These are phyloP conservation scores for Nymphalis polychloros DNA, from an alignment of 2,888 invertebrate genomes.

Conservation along the genomic window DNA sequence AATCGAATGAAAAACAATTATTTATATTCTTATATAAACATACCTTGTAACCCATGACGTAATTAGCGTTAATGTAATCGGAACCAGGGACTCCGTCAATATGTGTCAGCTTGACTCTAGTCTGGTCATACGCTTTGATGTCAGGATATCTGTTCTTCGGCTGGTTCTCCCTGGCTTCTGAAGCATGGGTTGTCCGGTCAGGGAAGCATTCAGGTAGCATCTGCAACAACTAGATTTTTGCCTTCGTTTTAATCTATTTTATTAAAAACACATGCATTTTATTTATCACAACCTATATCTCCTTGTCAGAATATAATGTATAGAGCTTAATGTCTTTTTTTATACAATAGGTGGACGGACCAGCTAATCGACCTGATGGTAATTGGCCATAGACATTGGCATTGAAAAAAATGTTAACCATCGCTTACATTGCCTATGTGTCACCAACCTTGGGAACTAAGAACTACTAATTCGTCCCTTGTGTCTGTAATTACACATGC, in stretches of 20 bases:
- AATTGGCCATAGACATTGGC: too few relatives aligned
- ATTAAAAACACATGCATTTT: neutral
- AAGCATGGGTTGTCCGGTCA: slow-evolving; percentile 92
- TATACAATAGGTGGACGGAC: too few relatives aligned
- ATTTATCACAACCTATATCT: too few relatives aligned
- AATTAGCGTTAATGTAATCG: slow-evolving; percentile 96
- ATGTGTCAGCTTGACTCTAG: slow-evolving; percentile 89
- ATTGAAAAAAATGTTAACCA: too few relatives aligned
- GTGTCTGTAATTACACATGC: too few relatives aligned
- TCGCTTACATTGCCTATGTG: too few relatives aligned
- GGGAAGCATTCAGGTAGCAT: slow-evolving; percentile 92
- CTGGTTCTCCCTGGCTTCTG: slow-evolving; percentile 92
- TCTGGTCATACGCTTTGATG: slow-evolving; percentile 96
- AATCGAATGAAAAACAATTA: too few relatives aligned
- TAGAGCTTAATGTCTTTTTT: too few relatives aligned
- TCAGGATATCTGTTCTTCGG: slow-evolving; percentile 96
- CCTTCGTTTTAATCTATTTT: slow-evolving; percentile 31
- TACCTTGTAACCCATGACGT: slow-evolving; percentile 92
- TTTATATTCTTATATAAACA: slow-evolving; percentile 32
- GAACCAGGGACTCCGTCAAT: slow-evolving; percentile 90
- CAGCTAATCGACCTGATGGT: too few relatives aligned
- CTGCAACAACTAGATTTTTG: slow-evolving; percentile 67
- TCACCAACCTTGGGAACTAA: too few relatives aligned
- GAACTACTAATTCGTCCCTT: too few relatives aligned
- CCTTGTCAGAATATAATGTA: too few relatives aligned